Evolutionary conservation across 2,888 invertebrate genomes (phyloP).

Genomic region (Agonopterix heracliana): DNA sequence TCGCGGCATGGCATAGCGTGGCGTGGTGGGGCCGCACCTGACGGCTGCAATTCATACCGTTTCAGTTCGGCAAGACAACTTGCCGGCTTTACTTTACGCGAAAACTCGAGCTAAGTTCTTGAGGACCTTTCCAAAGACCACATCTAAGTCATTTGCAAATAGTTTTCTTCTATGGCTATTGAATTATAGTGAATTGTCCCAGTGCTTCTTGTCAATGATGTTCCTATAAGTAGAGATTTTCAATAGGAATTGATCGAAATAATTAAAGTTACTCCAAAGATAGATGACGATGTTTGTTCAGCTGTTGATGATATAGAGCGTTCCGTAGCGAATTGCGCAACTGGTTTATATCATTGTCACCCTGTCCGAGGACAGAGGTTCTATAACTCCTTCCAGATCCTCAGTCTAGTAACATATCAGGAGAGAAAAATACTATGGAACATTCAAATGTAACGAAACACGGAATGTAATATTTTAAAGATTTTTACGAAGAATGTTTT

Average conservation of each 20-base stretch:
- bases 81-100: background rate
- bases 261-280: background rate
- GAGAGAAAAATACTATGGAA: too few species aligned
- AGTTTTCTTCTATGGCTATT: too few species aligned
- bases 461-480: too few species aligned
- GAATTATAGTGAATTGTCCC: too few species aligned
- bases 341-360: constrained; percentile 22
- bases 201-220: too few species aligned
- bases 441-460: too few species aligned
- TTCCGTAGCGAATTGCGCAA: constrained; percentile 29
- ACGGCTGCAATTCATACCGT: constrained; percentile 44
- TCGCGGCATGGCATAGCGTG: constrained; percentile 34
- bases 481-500: too few species aligned
- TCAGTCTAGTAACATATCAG: background rate
- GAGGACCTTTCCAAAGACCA: too few species aligned
- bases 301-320: constrained; percentile 32
- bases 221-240: too few species aligned
- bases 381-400: background rate
- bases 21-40: constrained; percentile 51
- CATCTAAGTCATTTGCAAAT: too few species aligned
- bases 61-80: constrained; percentile 26
- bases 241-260: too few species aligned
- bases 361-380: constrained; percentile 10
- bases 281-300: constrained; percentile 38
- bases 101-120: too few species aligned